Conservation (phyloP, 30 jellyfish, hydroid and myxozoan species). For the Rhopilema esculentum region DNA sequence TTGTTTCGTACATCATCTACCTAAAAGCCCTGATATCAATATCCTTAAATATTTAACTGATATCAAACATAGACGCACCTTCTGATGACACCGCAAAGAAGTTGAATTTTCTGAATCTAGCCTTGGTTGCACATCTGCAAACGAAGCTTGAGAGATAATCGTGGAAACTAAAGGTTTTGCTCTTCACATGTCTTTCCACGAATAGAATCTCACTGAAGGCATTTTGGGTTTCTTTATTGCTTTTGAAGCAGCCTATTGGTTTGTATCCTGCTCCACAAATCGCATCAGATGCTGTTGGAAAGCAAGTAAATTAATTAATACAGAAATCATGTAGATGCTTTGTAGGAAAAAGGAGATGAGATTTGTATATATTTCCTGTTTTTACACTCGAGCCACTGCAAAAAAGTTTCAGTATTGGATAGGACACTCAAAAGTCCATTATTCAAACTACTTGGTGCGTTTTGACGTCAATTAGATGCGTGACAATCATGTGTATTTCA, state of each 20-base stretch:
- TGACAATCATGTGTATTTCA: no score
- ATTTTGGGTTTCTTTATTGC: background rate
- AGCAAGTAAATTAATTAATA: background rate
- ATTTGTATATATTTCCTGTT: no score
- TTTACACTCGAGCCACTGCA: no score
- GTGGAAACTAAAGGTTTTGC: slow-evolving; percentile 1
- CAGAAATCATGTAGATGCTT: no score
- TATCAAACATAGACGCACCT: slow-evolving; percentile 19
- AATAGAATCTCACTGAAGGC: slow-evolving; percentile 17
- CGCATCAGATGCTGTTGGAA: slow-evolving; percentile 39
- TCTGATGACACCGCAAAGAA: slow-evolving; percentile 18
- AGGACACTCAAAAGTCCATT: no score
- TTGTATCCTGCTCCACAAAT: slow-evolving; percentile 33
- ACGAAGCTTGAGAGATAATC: slow-evolving; percentile 11
- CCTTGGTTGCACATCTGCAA: slow-evolving; percentile 51
- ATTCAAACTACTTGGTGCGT: no score
- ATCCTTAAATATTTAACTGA: background rate
- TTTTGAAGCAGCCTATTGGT: slow-evolving; percentile 45
- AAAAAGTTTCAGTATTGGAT: no score
- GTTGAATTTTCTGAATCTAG: slow-evolving; percentile 9
- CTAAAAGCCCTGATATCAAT: background rate
- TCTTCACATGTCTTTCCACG: slow-evolving; percentile 16
- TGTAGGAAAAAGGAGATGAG: no score
- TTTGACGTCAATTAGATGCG: no score
- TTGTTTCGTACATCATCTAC: no score